Evolutionary conservation across 2,113 vertebrate species (phyloP).

Genomic region (Cyprinodon variegatus): DNA sequence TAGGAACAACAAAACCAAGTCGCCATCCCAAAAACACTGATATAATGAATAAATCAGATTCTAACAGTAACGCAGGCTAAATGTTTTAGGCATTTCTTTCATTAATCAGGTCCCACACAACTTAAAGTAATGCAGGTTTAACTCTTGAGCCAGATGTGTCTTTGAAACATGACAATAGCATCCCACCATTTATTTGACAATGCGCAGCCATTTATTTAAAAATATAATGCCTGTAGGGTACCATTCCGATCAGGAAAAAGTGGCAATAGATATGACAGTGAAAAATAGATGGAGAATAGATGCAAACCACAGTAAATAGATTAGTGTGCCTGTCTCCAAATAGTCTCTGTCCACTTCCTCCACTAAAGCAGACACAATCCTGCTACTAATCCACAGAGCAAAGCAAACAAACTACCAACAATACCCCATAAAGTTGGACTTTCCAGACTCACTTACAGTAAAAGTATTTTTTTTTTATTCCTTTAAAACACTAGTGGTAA

Average conservation of each 20-base stretch:
- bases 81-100: conserved; percentile 21
- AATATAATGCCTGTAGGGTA: conserved; percentile 4
- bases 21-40: conserved; percentile 48
- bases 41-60: conserved; percentile 35
- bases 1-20: conserved; percentile 27
- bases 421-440: conserved; percentile 3
- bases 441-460: background rate
- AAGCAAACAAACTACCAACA: conserved; percentile 31
- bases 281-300: conserved; percentile 30
- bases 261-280: conserved; percentile 27
- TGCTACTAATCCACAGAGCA: conserved; percentile 46
- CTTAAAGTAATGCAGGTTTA: conserved; percentile 7
- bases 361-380: conserved; percentile 32
- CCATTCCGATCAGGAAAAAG: conserved; percentile 16
- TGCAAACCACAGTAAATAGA: conserved; percentile 68
- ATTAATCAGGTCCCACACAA: background rate
- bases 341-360: conserved; percentile 65
- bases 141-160: background rate
- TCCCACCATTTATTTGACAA: background rate
- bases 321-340: conserved; percentile 63
- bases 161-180: conserved; percentile 6
- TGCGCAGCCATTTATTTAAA: background rate
- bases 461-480: background rate
- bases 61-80: conserved; percentile 14
- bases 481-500: background rate